phyloP scores from a whole-genome alignment of 2,888 invertebrate species.

The Drosophila colorata region DNA sequence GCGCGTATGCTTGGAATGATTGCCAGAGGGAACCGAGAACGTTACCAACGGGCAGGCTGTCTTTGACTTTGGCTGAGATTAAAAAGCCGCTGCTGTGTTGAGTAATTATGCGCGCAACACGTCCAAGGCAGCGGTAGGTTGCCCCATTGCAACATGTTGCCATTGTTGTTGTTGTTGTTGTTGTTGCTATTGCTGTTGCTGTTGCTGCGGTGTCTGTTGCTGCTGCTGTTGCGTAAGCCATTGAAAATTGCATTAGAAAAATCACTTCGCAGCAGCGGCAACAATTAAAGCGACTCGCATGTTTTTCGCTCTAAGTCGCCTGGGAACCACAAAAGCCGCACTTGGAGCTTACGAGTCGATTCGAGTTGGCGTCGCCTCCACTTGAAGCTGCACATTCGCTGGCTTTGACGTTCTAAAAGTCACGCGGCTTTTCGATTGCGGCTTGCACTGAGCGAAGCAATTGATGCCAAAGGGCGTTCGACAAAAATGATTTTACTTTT shows the following conservation, averaged over 20 bases:
- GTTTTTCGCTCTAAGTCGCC: slow-evolving; percentile 71
- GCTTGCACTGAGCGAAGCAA: slow-evolving; percentile 38
- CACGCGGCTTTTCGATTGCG: slow-evolving; percentile 48
- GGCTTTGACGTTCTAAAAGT: slow-evolving; percentile 69
- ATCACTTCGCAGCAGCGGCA: slow-evolving; percentile 72
- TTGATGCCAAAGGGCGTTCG: slow-evolving; percentile 24
- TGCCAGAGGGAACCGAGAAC: slow-evolving; percentile 43
- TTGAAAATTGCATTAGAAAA: slow-evolving; percentile 79
- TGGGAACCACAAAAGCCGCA: slow-evolving; percentile 76
- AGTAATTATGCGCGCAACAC: slow-evolving; percentile 76
- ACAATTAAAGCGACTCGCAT: slow-evolving; percentile 78
- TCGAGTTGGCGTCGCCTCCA: slow-evolving; percentile 51
- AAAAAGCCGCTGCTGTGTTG: slow-evolving; percentile 50
- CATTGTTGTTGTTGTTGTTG: slow-evolving; percentile 58
- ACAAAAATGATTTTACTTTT: slow-evolving; percentile 1
- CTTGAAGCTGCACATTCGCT: slow-evolving; percentile 53
- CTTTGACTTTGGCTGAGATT: slow-evolving; percentile 28
- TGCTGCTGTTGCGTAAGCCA: slow-evolving; percentile 63
- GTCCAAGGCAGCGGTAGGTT: slow-evolving; percentile 71
- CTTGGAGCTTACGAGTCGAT: slow-evolving; percentile 38
- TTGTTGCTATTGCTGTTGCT: slow-evolving; percentile 26
- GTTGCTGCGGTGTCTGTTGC: slow-evolving; percentile 48
- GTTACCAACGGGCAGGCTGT: slow-evolving; percentile 12
- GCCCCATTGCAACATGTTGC: slow-evolving; percentile 66
- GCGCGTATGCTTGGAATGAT: slow-evolving; percentile 78